These are phyloP conservation scores for Passer domesticus DNA, from an alignment of 2,113 vertebrate genomes.

Conservation along the genomic window DNA sequence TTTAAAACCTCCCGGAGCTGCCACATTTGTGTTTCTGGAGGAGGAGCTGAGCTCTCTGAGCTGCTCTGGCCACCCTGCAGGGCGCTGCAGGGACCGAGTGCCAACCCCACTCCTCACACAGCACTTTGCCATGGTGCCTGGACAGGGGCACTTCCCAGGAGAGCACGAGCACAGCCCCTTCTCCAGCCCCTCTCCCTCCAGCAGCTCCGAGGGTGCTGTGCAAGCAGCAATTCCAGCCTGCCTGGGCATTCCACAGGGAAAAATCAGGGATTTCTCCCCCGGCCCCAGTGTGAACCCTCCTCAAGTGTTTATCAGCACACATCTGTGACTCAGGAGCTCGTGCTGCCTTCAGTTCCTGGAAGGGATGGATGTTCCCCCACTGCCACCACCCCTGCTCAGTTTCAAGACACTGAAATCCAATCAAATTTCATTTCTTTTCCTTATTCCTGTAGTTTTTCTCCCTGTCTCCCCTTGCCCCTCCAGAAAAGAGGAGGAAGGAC, in stretches of 20 bases:
- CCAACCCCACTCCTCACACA: rapidly evolving
- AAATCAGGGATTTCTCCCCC: background rate
- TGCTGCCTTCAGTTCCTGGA: background rate
- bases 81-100: background rate
- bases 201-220: background rate
- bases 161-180: background rate
- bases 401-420: background rate
- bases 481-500: background rate
- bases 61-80: background rate
- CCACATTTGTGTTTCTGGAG: background rate
- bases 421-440: background rate
- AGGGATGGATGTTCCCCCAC: rapidly evolving
- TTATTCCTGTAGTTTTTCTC: background rate
- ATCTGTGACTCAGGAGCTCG: background rate
- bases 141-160: background rate
- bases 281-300: background rate
- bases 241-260: background rate
- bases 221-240: background rate
- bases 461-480: background rate
- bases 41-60: background rate
- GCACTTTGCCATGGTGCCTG: background rate
- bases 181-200: background rate
- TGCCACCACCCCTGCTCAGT: background rate
- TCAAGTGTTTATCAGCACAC: background rate
- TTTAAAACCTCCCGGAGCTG: background rate